Evolutionary conservation across 30 jellyfish, hydroid and myxozoan genomes (phyloP), one percentile per base, ranked within the genome.

Genomic region (Aurelia sp.): DNA sequence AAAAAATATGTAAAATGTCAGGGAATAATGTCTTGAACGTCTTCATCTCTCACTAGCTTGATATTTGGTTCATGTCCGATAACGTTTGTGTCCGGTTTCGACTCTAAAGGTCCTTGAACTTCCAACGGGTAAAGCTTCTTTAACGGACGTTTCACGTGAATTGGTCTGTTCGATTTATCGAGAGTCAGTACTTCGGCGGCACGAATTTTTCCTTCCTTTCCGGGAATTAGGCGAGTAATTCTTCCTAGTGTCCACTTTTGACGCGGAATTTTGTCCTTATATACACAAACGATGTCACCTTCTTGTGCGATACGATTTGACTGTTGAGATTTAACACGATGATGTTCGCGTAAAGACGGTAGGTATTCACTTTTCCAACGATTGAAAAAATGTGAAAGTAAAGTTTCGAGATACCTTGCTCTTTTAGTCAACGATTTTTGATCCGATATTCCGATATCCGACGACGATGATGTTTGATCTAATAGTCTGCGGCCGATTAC

Each of bases 321-420:
- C 65, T 53, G 65, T 12, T 53, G 16, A 12, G 65, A 13, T 53
- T 53, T 53, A 53, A 12, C n/a, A 12, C 65, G 65, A 53, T 12
- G 40, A 44, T 78, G 78, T 62, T 78, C 88, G 13, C 78, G 88
- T n/a, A 78, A 21, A 7, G 88, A 5, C 12, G 88, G 88, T 27
- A 78, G 58, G 41, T 78, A 78, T 61, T 59, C 88, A 4, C 31
- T 60, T 35, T 78, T 78, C 88, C 88, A 78, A 20, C 88, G 63
- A 33, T 31, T 58, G 47, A 62, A 27, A 31, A 78, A 78, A 8
- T 78, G 88, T 20, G 30, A 19, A 0, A 78, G 50, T 62, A 78
- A 38, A n/a, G 47, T 21, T 21, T 59, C 22, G n/a, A 78, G 44
- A 61, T 58, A 60, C 58, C 35, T 78, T 13, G 40, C 65, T 13